Evolutionary conservation across 2,888 invertebrate species (phyloP), one percentile per base, ranked within the genome.

Genomic region (Pristionchus fissidentatus): DNA sequence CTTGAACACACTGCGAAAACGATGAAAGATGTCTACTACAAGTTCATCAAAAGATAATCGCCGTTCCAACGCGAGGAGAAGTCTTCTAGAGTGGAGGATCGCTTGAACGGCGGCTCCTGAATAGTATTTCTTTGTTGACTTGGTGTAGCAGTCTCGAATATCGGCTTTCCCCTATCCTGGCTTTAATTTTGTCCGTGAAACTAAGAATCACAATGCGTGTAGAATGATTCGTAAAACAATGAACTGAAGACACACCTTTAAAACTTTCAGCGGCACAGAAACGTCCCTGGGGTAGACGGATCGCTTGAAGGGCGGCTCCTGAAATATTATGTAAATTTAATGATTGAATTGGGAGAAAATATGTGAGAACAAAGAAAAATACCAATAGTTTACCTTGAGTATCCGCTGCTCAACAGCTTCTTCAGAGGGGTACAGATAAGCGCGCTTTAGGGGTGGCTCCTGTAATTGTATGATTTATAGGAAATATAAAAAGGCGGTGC

Each of bases 271-370:
- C n/a, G 70, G 70, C 41, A 70, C 70, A 0, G 70, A 22, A 32
- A 70, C 41, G n/a, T 70, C 70, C 41, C 43, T 70, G 38, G 70
- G 70, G 41, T 70, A 70, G 70, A 70, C 70, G 35, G 32, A n/a
- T 10, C 75, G 75, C 49, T 77, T 77, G 32, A 77, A 26, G 1
- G 75, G 75, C 29, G 75, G 75, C 75, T 77, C 75, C 75, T 77
- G 26, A 0, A 46, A 75, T 29, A n/a, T n/a, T n/a, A n/a, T n/a
- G n/a, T 46, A 7, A 15, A 46, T 15, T 46, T 46, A 46, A 10
- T 46, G n/a, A n/a, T n/a, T n/a, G n/a, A n/a, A n/a, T n/a, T n/a
- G n/a, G n/a, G n/a, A n/a, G n/a, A n/a, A n/a, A n/a, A n/a, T n/a
- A n/a, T n/a, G n/a, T n/a, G n/a, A n/a, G n/a, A n/a, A n/a, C n/a